A percentile compares a stretch with the other conserved stretches of the same genome.
phyloP scores from a whole-genome alignment of 2,113 vertebrate genomes.

The Coryphaenoides rupestris region DNA sequence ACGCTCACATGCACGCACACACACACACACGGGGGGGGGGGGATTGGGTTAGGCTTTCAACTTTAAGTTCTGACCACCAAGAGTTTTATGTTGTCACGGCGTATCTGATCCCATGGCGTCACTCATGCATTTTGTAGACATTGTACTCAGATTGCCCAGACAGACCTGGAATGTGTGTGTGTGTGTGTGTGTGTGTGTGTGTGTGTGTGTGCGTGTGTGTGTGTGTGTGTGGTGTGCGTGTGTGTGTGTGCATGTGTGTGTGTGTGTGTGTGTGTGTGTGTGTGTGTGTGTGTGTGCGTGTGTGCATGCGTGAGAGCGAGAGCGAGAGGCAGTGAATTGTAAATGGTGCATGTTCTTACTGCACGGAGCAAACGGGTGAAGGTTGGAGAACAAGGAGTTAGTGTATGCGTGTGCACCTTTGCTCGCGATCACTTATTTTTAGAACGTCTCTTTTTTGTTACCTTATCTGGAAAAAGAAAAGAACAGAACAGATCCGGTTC shows the following conservation, averaged over 20 bases:
- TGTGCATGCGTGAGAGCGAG: conserved; percentile 4
- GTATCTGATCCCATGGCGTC: conserved; percentile 36
- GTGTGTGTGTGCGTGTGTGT: too few relatives aligned
- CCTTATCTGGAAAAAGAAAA: too few relatives aligned
- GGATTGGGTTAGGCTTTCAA: too few relatives aligned
- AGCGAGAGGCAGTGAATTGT: too few relatives aligned
- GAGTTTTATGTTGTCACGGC: conserved; percentile 54
- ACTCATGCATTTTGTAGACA: conserved; percentile 41
- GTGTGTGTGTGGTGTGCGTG: too few relatives aligned
- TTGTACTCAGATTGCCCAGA: conserved; percentile 7
- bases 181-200: too few relatives aligned
- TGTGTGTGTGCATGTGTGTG: conserved; percentile 6
- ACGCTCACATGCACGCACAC: background rate
- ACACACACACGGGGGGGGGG: background rate
- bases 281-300: background rate
- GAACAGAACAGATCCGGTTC: too few relatives aligned
- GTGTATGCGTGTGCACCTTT: conserved; percentile 11
- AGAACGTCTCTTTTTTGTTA: too few relatives aligned
- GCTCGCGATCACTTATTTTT: too few relatives aligned
- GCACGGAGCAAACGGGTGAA: too few relatives aligned
- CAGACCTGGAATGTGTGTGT: conserved; percentile 5
- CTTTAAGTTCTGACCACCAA: conserved; percentile 35
- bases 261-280: conserved; percentile 23
- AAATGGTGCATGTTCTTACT: too few relatives aligned
- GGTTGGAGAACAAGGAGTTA: too few relatives aligned